phyloP scores from a whole-genome alignment of 2,888 invertebrate species.

The Ypsolopha scabrella region DNA sequence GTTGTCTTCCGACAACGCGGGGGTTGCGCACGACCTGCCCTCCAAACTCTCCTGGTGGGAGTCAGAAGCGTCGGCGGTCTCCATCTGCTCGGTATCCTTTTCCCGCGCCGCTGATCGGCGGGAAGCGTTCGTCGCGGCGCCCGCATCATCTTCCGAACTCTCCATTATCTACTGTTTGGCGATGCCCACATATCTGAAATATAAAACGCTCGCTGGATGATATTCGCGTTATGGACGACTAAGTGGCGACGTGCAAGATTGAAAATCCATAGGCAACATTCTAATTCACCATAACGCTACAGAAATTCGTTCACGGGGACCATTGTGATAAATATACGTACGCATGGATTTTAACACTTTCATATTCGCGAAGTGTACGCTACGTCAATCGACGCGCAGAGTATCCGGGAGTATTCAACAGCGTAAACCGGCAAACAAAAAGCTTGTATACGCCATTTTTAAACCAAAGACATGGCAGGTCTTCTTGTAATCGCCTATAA shows the following conservation, averaged over 20 bases:
- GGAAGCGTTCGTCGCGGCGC: conserved; percentile 65
- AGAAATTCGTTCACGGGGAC: conserved; percentile 59
- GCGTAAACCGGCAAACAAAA: conserved; percentile 72
- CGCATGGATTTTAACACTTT: conserved; percentile 64
- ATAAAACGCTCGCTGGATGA: conserved; percentile 60
- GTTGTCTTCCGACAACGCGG: conserved; percentile 57
- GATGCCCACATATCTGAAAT: conserved; percentile 68
- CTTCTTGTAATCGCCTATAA: conserved; percentile 65
- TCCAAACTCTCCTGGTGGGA: conserved; percentile 34
- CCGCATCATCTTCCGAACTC: conserved; percentile 69
- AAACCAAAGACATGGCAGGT: conserved; percentile 72
- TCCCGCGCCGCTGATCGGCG: conserved; percentile 68
- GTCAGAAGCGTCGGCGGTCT: conserved; percentile 51
- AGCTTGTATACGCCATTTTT: conserved; percentile 74
- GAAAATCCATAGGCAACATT: conserved; percentile 69
- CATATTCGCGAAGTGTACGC: conserved; percentile 65
- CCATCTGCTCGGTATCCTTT: conserved; percentile 53
- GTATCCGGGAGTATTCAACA: conserved; percentile 61
- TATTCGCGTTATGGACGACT: conserved; percentile 63
- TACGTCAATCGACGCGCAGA: conserved; percentile 47
- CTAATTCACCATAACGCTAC: conserved; percentile 70
- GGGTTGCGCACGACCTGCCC: conserved; percentile 40
- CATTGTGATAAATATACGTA: conserved; percentile 63
- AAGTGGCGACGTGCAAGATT: conserved; percentile 68
- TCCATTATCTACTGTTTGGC: conserved; percentile 70